Conservation (phyloP, 2,888 invertebrate species). For the Eueremaeus valkanovi region DNA sequence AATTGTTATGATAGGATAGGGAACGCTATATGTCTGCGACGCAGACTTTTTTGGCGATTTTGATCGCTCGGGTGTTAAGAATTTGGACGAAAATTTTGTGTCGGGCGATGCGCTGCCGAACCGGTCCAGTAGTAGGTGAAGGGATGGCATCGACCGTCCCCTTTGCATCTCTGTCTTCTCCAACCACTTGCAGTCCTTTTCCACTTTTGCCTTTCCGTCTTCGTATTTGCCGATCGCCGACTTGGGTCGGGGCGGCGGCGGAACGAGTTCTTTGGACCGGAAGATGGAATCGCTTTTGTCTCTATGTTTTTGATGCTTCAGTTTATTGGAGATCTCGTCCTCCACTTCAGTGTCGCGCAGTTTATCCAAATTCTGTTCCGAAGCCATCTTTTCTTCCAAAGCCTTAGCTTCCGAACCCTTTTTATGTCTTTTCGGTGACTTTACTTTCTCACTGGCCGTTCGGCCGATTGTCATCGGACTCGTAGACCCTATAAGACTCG, state of each 20-base stretch:
- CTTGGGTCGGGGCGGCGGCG: conserved; percentile 47
- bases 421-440: conserved; percentile 36
- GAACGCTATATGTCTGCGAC: conserved; percentile 58
- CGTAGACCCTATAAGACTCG: conserved; percentile 18
- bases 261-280: conserved; percentile 28
- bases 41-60: conserved; percentile 43
- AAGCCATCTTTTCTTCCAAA: background rate
- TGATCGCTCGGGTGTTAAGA: background rate
- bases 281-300: background rate
- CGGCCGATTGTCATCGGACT: conserved; percentile 31
- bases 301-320: background rate
- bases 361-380: conserved; percentile 18
- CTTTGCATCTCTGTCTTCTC: conserved; percentile 61
- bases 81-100: background rate
- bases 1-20: conserved; percentile 92
- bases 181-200: background rate
- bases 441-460: conserved; percentile 38
- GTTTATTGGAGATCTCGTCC: background rate
- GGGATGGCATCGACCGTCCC: conserved; percentile 86
- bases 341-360: background rate
- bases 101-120: background rate
- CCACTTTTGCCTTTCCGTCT: conserved; percentile 6
- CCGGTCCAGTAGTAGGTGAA: conserved; percentile 46
- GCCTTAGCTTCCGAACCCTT: background rate
- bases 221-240: conserved; percentile 47